Conservation (phyloP, 2,888 invertebrate genomes). For the Drosophila cognata region DNA sequence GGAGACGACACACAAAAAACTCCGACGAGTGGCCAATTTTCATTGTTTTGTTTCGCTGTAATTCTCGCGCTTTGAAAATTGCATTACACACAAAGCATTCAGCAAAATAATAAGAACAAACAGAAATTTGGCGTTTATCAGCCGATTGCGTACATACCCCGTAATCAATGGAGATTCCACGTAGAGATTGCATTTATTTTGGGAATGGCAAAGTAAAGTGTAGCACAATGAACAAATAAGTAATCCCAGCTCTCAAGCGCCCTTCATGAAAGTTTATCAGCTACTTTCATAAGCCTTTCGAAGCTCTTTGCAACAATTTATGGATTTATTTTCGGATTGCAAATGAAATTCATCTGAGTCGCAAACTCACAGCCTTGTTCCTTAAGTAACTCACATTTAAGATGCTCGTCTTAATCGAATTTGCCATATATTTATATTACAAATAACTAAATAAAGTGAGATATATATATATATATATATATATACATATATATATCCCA, state of each 20-base stretch:
- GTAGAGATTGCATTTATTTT: not conserved
- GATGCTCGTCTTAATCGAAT: not conserved
- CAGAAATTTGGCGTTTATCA: not conserved
- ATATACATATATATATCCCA: too few species aligned
- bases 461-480: not conserved
- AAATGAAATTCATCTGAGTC: not conserved
- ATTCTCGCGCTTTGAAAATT: slow-evolving; percentile 81
- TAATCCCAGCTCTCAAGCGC: not conserved
- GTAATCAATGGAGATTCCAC: not conserved
- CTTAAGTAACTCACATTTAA: not conserved
- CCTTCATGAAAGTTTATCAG: not conserved
- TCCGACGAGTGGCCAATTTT: slow-evolving; percentile 57
- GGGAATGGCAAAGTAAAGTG: not conserved
- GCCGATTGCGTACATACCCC: slow-evolving; percentile 33
- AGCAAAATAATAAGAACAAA: slow-evolving; percentile 41
- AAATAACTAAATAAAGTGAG: not conserved
- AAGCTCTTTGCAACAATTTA: fast-evolving
- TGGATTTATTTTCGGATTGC: not conserved
- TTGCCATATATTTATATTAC: not conserved
- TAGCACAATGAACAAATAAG: not conserved
- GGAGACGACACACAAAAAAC: slow-evolving; percentile 30
- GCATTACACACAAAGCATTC: slow-evolving; percentile 76
- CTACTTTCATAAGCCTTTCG: not conserved
- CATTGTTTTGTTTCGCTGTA: slow-evolving; percentile 78
- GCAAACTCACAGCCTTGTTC: fast-evolving